Percentiles rank a stretch among this genome's conserved stretches.
phyloP scores from a whole-genome alignment of 2,888 invertebrate species.

The Perithous albicinctus region DNA sequence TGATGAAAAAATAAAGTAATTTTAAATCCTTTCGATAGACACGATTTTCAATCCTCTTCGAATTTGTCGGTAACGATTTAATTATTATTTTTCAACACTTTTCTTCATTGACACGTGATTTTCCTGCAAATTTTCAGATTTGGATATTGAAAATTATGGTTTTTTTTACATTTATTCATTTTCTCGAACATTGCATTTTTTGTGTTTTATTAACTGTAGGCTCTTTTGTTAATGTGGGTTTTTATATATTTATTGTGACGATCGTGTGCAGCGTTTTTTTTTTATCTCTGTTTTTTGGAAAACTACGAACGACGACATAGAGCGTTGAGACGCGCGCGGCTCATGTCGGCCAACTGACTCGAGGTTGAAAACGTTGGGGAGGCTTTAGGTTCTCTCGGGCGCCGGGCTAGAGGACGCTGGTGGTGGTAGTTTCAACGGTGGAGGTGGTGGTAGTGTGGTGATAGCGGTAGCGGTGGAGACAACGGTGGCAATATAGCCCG shows the following conservation, averaged over 20 bases:
- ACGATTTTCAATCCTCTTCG: background rate
- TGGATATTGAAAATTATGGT: background rate
- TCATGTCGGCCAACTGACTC: constrained; percentile 81
- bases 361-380: constrained; percentile 74
- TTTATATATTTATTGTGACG: background rate
- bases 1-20: too few relatives aligned
- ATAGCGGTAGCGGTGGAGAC: constrained; percentile 58
- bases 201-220: background rate
- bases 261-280: background rate
- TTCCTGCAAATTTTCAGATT: background rate
- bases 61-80: background rate
- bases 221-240: background rate
- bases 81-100: background rate
- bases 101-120: background rate
- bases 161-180: background rate
- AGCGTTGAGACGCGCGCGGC: constrained; percentile 77
- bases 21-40: background rate
- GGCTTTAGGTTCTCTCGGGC: constrained; percentile 76
- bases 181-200: background rate
- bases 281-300: too few relatives aligned
- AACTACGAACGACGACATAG: constrained; percentile 51
- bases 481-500: constrained; percentile 62
- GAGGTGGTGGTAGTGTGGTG: constrained; percentile 66
- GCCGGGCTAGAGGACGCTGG: constrained; percentile 73
- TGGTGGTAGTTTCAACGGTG: constrained; percentile 57